A percentile compares a stretch with the other conserved stretches of the same genome.
Conservation (phyloP, 2,113 vertebrate genomes). For the Sceloporus tristichus region DNA sequence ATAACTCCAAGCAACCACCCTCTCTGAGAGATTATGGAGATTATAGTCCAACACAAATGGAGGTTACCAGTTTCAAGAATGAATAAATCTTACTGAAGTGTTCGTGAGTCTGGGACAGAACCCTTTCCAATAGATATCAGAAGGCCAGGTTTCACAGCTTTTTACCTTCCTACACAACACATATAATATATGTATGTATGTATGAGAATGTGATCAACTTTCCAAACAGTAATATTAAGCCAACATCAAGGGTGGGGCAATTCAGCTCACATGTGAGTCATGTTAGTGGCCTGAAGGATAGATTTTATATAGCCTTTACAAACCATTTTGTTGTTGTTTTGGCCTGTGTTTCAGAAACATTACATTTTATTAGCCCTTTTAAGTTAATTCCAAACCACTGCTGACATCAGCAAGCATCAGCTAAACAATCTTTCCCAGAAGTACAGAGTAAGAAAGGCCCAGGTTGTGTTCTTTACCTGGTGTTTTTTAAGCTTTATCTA, state of each 20-base stretch:
- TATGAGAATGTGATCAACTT: background rate
- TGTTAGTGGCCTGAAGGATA: background rate
- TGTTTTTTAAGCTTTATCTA: constrained; percentile 12
- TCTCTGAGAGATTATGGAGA: background rate
- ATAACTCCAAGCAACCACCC: no score
- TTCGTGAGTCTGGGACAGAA: background rate
- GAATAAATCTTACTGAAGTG: background rate
- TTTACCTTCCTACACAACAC: background rate
- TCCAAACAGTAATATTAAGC: background rate
- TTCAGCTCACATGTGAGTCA: constrained; percentile 5
- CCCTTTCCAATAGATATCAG: background rate
- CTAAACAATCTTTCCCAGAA: constrained; percentile 30
- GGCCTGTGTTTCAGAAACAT: background rate
- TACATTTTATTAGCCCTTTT: constrained; percentile 21
- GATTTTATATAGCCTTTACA: constrained; percentile 16
- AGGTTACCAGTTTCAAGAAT: background rate
- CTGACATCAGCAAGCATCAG: constrained; percentile 38
- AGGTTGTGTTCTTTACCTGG: background rate
- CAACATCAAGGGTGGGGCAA: background rate
- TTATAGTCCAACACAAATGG: background rate
- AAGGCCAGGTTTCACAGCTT: background rate
- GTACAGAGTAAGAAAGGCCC: background rate
- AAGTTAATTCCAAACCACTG: constrained; percentile 33
- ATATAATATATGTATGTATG: no score
- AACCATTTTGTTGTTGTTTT: constrained; percentile 15